phyloP scores from a whole-genome alignment of 37 sponge, comb jelly and placozoan species.

The Trichoplax adhaerens region DNA sequence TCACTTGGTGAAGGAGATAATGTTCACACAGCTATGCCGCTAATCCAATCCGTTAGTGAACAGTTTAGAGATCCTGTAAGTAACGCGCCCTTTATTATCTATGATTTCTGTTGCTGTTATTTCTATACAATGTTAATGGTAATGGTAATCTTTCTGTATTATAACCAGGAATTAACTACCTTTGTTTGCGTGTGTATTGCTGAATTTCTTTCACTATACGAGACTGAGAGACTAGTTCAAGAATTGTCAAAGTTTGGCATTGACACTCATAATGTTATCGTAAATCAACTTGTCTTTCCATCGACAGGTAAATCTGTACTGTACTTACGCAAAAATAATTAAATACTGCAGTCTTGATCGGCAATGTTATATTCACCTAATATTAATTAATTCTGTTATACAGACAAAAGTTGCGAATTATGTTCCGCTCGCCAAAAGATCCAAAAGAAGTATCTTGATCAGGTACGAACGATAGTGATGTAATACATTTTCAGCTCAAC shows the following conservation, averaged over 20 bases:
- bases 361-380: neutral
- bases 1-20: conserved; percentile 14
- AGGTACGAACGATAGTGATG: conserved; percentile 21
- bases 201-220: conserved; percentile 93
- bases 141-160: neutral
- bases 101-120: too few relatives aligned
- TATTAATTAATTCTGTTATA: neutral
- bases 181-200: conserved; percentile 98
- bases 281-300: conserved; percentile 81
- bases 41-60: conserved; percentile 53
- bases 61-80: conserved; percentile 81
- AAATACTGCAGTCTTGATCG: neutral
- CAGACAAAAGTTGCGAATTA: conserved; percentile 35
- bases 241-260: conserved; percentile 74
- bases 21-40: conserved; percentile 21
- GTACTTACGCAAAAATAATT: neutral
- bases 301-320: neutral
- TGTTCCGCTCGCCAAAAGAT: conserved; percentile 68
- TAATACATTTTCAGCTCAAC: neutral
- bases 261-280: conserved; percentile 86
- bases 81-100: neutral
- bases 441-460: conserved; percentile 87
- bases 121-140: too few relatives aligned
- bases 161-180: conserved; percentile 57
- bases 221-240: conserved; percentile 93